Percentiles rank a stretch among this genome's conserved stretches.
Conservation (phyloP, 2,888 invertebrate species). For the Zaprionus obscuricornis region DNA sequence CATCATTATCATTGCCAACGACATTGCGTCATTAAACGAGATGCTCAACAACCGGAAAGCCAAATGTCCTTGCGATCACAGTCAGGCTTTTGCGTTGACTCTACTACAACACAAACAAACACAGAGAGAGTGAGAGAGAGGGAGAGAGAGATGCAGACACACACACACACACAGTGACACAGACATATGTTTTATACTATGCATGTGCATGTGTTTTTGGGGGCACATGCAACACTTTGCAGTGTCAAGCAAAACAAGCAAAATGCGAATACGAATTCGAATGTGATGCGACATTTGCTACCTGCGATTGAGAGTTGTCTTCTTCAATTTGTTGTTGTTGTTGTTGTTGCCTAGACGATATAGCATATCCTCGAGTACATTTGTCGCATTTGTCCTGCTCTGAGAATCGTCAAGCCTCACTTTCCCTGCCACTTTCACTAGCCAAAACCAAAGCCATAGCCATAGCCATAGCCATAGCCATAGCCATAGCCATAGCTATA, state of each 20-base stretch:
- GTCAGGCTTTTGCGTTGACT: slow-evolving; percentile 1
- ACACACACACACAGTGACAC: too few relatives aligned
- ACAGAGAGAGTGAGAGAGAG: not conserved
- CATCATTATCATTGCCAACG: slow-evolving; percentile 57
- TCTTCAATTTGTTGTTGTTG: too few relatives aligned
- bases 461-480: too few relatives aligned
- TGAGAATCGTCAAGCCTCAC: slow-evolving; percentile 20
- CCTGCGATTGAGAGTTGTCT: too few relatives aligned
- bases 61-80: slow-evolving; percentile 58
- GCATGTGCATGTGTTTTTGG: too few relatives aligned
- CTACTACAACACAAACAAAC: slow-evolving; percentile 9
- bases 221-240: slow-evolving; percentile 40
- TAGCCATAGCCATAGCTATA: slow-evolving; percentile 12
- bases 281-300: too few relatives aligned
- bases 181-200: too few relatives aligned
- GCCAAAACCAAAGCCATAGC: slow-evolving; percentile 29
- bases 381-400: slow-evolving; percentile 23
- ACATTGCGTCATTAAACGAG: slow-evolving; percentile 59
- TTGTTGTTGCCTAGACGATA: slow-evolving; percentile 17
- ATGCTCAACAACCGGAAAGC: slow-evolving; percentile 64
- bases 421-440: slow-evolving; percentile 39
- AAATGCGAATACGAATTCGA: too few relatives aligned
- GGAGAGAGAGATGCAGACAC: too few relatives aligned
- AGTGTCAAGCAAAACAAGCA: slow-evolving; percentile 1
- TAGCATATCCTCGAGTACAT: slow-evolving; percentile 24